Conservation (phyloP, 92 coral and sea anemone species). For the Blastomussa wellsi region DNA sequence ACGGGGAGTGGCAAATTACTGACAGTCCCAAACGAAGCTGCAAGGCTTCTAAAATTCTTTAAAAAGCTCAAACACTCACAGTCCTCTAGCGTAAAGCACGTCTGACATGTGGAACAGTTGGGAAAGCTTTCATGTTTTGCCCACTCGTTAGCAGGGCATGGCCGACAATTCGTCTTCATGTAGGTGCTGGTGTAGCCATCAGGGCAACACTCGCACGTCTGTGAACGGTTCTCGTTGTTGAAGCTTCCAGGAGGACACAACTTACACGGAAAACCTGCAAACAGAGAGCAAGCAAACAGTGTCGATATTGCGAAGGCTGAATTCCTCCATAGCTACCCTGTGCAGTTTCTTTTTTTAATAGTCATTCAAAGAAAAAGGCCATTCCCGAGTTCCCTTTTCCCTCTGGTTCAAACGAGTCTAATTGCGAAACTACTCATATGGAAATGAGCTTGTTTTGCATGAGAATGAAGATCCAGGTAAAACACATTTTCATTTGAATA, state of each 20-base stretch:
- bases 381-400: too few relatives aligned
- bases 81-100: constrained; percentile 67
- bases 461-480: too few relatives aligned
- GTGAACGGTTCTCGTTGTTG: constrained; percentile 83
- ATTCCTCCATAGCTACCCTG: neutral
- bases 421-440: too few relatives aligned
- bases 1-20: too few relatives aligned
- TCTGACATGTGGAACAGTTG: constrained; percentile 83
- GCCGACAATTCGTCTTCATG: constrained; percentile 84
- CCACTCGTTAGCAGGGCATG: constrained; percentile 82
- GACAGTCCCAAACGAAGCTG: too few relatives aligned
- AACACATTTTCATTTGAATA: too few relatives aligned
- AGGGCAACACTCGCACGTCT: constrained; percentile 89
- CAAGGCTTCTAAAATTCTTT: neutral
- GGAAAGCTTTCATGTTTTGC: constrained; percentile 82
- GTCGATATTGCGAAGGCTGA: neutral
- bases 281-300: neutral
- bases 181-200: constrained; percentile 88
- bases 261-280: constrained; percentile 83
- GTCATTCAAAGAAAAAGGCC: too few relatives aligned
- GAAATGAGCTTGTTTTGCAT: too few relatives aligned
- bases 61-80: constrained; percentile 45
- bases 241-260: constrained; percentile 95
- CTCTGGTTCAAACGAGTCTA: too few relatives aligned
- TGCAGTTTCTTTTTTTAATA: too few relatives aligned